Percentiles rank a stretch among this genome's conserved stretches.
Evolutionary conservation across 2,113 vertebrate genomes (phyloP).

Genomic region (Labeo catla): DNA sequence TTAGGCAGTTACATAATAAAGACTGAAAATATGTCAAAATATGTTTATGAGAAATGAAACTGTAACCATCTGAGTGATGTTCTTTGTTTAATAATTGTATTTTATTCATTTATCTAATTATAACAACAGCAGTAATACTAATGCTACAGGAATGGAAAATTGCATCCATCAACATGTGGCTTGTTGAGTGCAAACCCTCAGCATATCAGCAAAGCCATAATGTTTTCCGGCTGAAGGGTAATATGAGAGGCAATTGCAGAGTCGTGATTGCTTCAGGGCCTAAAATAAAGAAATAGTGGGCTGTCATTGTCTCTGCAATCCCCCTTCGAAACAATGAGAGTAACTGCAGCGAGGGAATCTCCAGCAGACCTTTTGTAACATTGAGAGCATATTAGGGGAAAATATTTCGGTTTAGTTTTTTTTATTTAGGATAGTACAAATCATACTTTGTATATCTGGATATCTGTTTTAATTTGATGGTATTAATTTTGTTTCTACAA

Average conservation of each 20-base stretch:
- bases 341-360: conserved; percentile 63
- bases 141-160: background rate
- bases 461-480: accelerated
- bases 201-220: background rate
- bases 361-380: conserved; percentile 43
- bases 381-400: background rate
- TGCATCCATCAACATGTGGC: conserved; percentile 30
- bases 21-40: background rate
- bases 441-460: background rate
- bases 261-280: conserved; percentile 54
- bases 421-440: background rate
- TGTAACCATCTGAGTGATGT: background rate
- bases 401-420: background rate
- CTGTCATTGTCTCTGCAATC: conserved; percentile 53
- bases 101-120: background rate
- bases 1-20: background rate
- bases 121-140: background rate
- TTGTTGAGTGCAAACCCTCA: conserved; percentile 8
- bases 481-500: accelerated
- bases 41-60: background rate
- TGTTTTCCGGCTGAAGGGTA: background rate
- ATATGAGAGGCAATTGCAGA: conserved; percentile 13
- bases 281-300: conserved; percentile 50
- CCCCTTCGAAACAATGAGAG: conserved; percentile 56
- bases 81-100: background rate